A percentile compares a stretch with the other conserved stretches of the same genome.
Evolutionary conservation across 2,888 invertebrate genomes (phyloP).

Genomic region (Amphipoea oculea): DNA sequence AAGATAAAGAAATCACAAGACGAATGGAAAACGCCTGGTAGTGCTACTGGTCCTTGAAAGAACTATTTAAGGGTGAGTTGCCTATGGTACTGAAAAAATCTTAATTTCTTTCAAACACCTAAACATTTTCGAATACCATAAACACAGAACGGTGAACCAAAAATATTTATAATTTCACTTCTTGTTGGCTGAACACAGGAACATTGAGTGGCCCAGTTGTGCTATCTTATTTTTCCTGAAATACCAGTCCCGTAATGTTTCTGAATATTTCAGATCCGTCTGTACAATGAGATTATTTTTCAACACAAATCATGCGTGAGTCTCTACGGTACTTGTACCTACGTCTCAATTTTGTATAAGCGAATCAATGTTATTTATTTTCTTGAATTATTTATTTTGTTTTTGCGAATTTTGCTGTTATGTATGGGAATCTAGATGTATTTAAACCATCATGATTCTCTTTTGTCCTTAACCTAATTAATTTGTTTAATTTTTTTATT

Average conservation of each 20-base stretch:
- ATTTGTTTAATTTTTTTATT: background rate
- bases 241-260: conserved; percentile 69
- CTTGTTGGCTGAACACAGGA: conserved; percentile 29
- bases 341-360: conserved; percentile 33
- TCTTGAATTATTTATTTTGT: conserved; percentile 6
- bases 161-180: conserved; percentile 22
- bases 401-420: background rate
- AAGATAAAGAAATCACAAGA: too few species aligned
- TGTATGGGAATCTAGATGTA: background rate
- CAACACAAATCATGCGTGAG: conserved; percentile 67
- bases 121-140: conserved; percentile 12
- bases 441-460: background rate
- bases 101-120: background rate
- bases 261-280: conserved; percentile 72
- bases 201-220: conserved; percentile 49
- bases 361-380: conserved; percentile 33
- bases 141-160: conserved; percentile 3
- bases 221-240: conserved; percentile 68
- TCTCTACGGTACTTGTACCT: background rate
- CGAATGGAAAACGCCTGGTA: too few species aligned
- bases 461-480: background rate
- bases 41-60: too few species aligned
- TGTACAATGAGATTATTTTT: conserved; percentile 69
- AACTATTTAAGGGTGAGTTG: too few species aligned
- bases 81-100: background rate